Evolutionary conservation across 2,113 vertebrate genomes (phyloP).

Genomic region (Plotosus lineatus): DNA sequence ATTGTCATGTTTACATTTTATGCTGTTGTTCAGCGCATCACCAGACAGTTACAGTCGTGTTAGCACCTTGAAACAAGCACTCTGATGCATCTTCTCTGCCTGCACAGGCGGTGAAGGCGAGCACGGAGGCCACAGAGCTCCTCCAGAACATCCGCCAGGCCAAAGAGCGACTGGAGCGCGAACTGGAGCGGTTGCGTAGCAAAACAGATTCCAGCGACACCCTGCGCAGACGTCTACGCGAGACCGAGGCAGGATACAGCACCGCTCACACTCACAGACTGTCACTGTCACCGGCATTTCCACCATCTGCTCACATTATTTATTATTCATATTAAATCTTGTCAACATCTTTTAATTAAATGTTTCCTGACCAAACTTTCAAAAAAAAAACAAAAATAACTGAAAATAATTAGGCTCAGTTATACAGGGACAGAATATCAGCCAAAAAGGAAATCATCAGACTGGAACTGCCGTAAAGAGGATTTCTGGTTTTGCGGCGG

Average conservation of each 20-base stretch:
- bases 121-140: conserved; percentile 95
- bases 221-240: conserved; percentile 88
- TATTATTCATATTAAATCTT: not conserved
- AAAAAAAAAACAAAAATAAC: not conserved
- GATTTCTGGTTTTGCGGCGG: not conserved
- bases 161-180: conserved; percentile 92
- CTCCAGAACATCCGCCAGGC: conserved; percentile 98
- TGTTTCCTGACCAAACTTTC: not conserved
- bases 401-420: not conserved
- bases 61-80: not conserved
- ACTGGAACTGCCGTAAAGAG: not conserved
- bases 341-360: not conserved
- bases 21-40: not conserved
- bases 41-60: not conserved
- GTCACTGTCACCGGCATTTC: not conserved
- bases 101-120: conserved; percentile 91
- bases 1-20: not conserved
- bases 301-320: conserved; percentile 16
- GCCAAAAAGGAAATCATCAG: not conserved
- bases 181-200: conserved; percentile 89
- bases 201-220: conserved; percentile 91
- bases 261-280: conserved; percentile 18
- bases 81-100: not conserved
- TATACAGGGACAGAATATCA: not conserved
- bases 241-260: conserved; percentile 82